Evolutionary conservation across 2,113 vertebrate species (phyloP).

Genomic region (Cynopterus brachyotis): DNA sequence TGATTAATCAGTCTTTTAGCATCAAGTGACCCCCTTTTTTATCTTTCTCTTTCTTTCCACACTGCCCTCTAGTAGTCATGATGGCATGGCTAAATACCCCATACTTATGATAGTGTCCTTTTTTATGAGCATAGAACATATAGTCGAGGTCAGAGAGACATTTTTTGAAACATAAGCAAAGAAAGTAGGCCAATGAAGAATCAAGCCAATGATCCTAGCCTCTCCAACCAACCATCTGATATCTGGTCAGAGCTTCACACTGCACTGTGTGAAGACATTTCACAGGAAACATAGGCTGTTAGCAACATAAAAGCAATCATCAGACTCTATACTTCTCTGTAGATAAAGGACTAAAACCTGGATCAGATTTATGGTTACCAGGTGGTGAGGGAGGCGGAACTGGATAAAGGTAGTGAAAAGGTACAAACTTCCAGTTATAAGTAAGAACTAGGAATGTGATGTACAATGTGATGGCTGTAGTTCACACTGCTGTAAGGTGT

Average conservation of each 20-base stretch:
- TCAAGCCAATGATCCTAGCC: background rate
- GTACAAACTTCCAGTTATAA: background rate
- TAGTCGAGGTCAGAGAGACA: background rate
- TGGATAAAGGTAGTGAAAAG: background rate
- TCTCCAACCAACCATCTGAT: background rate
- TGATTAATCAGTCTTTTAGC: background rate
- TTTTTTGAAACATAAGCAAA: background rate
- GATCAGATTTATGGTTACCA: background rate
- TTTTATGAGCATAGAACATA: background rate
- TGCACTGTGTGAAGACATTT: background rate
- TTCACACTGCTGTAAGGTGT: background rate
- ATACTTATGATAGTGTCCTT: background rate
- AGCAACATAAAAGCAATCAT: rapidly evolving
- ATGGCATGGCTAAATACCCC: no score
- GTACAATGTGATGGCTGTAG: background rate
- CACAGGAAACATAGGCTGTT: background rate
- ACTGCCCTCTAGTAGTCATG: background rate
- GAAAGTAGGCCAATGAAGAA: background rate
- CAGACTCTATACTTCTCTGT: background rate
- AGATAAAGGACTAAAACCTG: background rate
- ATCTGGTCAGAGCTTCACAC: background rate
- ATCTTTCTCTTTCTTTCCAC: background rate
- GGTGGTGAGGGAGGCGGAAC: background rate
- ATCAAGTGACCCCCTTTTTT: background rate
- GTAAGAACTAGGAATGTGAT: background rate